Conservation (phyloP, 2,113 vertebrate genomes). For the Zapornia atra region DNA sequence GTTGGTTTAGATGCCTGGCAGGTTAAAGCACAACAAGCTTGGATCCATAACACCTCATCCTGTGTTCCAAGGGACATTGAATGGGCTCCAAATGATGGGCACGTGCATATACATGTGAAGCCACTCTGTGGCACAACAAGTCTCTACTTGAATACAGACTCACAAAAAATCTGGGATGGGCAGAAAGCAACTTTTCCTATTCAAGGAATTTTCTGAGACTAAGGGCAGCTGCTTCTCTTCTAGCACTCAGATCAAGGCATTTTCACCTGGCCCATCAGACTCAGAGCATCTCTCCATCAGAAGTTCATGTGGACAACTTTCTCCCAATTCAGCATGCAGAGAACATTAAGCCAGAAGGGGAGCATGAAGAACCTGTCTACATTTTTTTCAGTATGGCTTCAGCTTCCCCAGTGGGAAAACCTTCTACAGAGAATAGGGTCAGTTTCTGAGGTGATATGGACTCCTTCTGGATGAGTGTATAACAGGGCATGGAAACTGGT, state of each 20-base stretch:
- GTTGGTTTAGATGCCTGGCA: too few species aligned
- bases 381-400: background rate
- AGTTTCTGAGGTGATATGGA: background rate
- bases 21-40: too few species aligned
- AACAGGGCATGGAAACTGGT: background rate
- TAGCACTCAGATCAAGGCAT: background rate
- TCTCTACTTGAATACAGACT: background rate
- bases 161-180: background rate
- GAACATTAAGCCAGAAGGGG: background rate
- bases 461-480: too few species aligned
- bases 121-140: background rate
- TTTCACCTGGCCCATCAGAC: background rate
- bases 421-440: background rate
- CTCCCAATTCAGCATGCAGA: background rate
- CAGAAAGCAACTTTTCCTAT: background rate
- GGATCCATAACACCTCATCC: background rate
- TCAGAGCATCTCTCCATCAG: background rate
- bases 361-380: background rate
- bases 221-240: background rate
- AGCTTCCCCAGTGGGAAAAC: background rate
- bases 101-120: fast-evolving
- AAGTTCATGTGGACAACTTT: background rate
- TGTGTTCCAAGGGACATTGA: background rate
- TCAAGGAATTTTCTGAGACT: background rate
- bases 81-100: background rate